These are phyloP conservation scores for Campoplex capitator DNA, from an alignment of 2,888 invertebrate species.

Conservation along the genomic window DNA sequence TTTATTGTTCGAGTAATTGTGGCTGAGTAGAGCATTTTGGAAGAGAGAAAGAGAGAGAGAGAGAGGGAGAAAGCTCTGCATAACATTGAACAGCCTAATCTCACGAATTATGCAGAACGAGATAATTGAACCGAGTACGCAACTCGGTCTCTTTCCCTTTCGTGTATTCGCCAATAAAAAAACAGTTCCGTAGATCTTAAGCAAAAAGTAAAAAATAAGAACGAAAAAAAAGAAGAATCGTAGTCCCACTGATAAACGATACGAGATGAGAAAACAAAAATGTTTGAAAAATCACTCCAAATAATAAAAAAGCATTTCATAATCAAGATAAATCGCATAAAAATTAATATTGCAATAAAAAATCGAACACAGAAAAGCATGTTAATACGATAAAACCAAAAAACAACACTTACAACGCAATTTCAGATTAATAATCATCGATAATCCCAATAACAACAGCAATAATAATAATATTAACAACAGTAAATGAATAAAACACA, in stretches of 20 bases:
- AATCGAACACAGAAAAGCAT: too few species aligned
- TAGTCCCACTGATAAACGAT: too few species aligned
- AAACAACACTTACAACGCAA: too few species aligned
- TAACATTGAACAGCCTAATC: slow-evolving; percentile 31
- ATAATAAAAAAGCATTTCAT: too few species aligned
- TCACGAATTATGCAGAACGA: slow-evolving; percentile 19
- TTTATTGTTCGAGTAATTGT: slow-evolving; percentile 57
- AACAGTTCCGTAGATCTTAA: background rate
- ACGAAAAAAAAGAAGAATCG: background rate
- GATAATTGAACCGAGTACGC: slow-evolving; percentile 50
- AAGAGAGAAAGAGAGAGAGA: background rate
- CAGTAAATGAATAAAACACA: background rate
- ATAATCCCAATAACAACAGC: background rate
- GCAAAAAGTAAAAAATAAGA: background rate
- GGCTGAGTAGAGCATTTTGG: slow-evolving; percentile 41
- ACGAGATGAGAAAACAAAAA: background rate
- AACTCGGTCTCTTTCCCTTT: slow-evolving; percentile 37
- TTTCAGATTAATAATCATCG: background rate
- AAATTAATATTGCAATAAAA: too few species aligned
- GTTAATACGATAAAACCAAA: too few species aligned
- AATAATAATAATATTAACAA: background rate
- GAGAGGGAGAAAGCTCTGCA: background rate
- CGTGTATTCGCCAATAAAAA: slow-evolving; percentile 29
- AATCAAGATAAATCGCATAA: too few species aligned
- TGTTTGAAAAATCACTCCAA: too few species aligned